These are phyloP conservation scores for Ormyrus pomaceus DNA, from an alignment of 2,888 invertebrate species.

Conservation along the genomic window DNA sequence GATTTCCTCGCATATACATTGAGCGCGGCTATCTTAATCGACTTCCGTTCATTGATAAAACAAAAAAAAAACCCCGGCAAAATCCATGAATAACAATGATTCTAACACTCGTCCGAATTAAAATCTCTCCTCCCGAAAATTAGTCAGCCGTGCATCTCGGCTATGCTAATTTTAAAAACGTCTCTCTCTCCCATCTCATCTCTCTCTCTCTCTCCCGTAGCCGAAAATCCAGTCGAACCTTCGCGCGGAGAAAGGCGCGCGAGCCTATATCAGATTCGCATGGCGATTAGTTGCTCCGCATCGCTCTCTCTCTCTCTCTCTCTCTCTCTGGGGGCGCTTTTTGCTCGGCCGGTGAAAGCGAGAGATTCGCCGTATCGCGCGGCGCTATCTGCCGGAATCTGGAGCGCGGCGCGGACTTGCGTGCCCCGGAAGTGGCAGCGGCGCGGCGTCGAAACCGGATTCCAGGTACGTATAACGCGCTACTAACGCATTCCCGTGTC, in stretches of 20 bases:
- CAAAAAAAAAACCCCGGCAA: too few relatives aligned
- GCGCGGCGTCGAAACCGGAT: conserved; percentile 59
- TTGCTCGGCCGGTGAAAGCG: conserved; percentile 53
- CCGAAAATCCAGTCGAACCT: conserved; percentile 1
- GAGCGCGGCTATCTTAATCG: too few relatives aligned
- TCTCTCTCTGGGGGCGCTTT: not conserved
- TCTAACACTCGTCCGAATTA: not conserved
- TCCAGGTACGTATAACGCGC: conserved; percentile 55
- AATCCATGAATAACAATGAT: too few relatives aligned
- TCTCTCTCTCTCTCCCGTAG: not conserved
- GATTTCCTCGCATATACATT: too few relatives aligned
- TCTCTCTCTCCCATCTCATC: conserved; percentile 10
- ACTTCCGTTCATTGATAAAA: too few relatives aligned
- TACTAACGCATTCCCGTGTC: not conserved
- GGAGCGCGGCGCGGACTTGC: conserved; percentile 24
- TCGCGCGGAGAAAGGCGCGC: not conserved
- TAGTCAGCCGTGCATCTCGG: conserved; percentile 6
- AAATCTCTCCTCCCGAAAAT: conserved; percentile 3
- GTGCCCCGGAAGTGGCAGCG: conserved; percentile 59
- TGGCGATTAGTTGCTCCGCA: conserved; percentile 40
- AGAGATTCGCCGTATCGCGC: conserved; percentile 50
- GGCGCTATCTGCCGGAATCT: conserved; percentile 52
- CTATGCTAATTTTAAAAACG: conserved; percentile 40
- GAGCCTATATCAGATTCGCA: conserved; percentile 51
- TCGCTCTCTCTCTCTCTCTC: not conserved